Percentiles rank a stretch among this genome's conserved stretches.
Conservation (phyloP, 2,888 invertebrate genomes). For the Amblyteles armatorius region DNA sequence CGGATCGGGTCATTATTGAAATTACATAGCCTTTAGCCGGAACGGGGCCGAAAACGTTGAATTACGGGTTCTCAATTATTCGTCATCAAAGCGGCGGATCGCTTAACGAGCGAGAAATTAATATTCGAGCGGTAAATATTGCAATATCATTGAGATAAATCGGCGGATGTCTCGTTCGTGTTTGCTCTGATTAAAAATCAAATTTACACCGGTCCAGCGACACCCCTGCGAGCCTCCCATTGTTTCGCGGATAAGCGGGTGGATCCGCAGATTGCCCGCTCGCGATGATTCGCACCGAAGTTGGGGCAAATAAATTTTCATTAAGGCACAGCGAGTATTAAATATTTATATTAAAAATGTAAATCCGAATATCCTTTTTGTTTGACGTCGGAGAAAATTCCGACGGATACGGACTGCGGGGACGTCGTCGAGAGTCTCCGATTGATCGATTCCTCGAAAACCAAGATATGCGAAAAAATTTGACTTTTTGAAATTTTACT, state of each 20-base stretch:
- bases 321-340: too few species aligned
- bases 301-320: too few species aligned
- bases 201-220: slow-evolving; percentile 24
- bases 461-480: too few species aligned
- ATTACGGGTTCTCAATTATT: slow-evolving; percentile 56
- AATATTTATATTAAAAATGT: too few species aligned
- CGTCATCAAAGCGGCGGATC: slow-evolving; percentile 30
- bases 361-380: too few species aligned
- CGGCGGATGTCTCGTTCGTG: slow-evolving; percentile 14
- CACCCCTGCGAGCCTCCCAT: neutral
- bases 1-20: slow-evolving; percentile 48
- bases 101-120: slow-evolving; percentile 56
- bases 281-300: neutral
- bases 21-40: slow-evolving; percentile 43
- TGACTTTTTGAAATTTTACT: too few species aligned
- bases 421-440: too few species aligned
- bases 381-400: too few species aligned
- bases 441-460: too few species aligned
- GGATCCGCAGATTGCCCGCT: neutral
- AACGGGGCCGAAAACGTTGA: slow-evolving; percentile 12
- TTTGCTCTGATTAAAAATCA: slow-evolving; percentile 46
- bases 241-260: neutral
- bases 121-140: slow-evolving; percentile 50
- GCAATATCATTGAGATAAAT: slow-evolving; percentile 20
- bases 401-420: too few species aligned